Base-by-base conservation (phyloP, 1,140 invertebrate species). In the Hormaphis cornu region DNA sequence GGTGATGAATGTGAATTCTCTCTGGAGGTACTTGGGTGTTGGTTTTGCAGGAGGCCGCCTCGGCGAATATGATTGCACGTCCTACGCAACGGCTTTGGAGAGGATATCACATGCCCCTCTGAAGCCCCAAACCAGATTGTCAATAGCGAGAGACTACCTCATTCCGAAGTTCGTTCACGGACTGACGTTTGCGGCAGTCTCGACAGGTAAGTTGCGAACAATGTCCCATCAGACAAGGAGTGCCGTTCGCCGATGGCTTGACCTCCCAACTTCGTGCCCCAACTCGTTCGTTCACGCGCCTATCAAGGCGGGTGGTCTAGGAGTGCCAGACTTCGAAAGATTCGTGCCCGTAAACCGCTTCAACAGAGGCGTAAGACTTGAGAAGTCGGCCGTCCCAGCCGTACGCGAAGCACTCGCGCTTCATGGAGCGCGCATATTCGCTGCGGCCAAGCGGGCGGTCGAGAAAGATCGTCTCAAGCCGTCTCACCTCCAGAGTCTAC, bases 1-100 rank as follows among this genome's bases (percentile, higher is more conserved):
- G 26, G 3, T 10, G 1, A 2, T 53, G 0, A 9, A 1, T 1
- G n/a, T 33, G 0, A 0, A 16, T 1, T 8, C 16, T 0, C 52
- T 53, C 1, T 53, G 52, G 28, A 9, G 28, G 8, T 53, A 53
- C 2, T 9, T 54, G 0, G 52, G 52, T 1, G 8, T 54, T 2
- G 1, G 2, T 0, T 54, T 54, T 1, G 28, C 28, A 54, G 28
- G 52, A 0, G 6, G 30, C 1, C 0, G 5, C 0, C 2, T 33
- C 3, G n/a, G 18, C 1, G 50, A 0, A 0, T 35, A 18, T 3
- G 4, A 20, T 1, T 5, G 28, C 3, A 1, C 10, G 9, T 1
- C 26, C 10, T 33, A n/a, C 7, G 26, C 8, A 9, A 18, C 26
- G 1, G 14, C 18, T 9, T 1, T 54, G 0, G 10, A 20, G 8